Base-by-base conservation (phyloP, 2,797 vertebrate species). In the Novumbra hubbsi region DNA sequence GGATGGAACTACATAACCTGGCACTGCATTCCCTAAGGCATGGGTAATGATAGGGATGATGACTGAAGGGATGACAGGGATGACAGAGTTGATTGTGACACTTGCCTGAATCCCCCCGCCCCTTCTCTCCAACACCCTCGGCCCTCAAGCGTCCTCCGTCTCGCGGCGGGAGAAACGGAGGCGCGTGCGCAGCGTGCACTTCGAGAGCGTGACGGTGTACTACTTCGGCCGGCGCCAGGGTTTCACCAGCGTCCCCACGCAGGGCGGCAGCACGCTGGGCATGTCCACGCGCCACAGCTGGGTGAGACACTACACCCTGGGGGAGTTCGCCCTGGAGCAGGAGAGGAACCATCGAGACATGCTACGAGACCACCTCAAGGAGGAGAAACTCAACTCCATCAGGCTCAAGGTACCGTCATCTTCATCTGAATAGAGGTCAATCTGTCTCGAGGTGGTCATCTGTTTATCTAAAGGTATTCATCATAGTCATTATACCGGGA, bases 241-340 rank as follows among this genome's bases (percentile, higher is more conserved):
- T 78, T 98, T 98, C 93, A 98, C 95, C 66, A 98, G 94, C 0
- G 96, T 98, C 81, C 96, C 96, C 90, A 98, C 96, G 21, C 96
- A 98, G 82, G 96, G 96, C 0, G 96, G 96, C 68, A 97, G 96
- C 90, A 96, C 95, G 0, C 88, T 98, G 92, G 96, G 96, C 62
- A 98, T 98, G 96, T 95, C 95, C 0, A 96, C 94, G 0, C 95
- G 93, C 2, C 96, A 98, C 89, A 96, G 95, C 86, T 94, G 94
- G 0, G 92, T 97, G 71, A 94, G 90, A 78, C 95, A 93, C 17
- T 98, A 96, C 75, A 96, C 95, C 0, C 95, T 98, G 11, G 91
- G 96, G 34, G 96, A 98, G 87, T 98, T 98, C 2, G 96, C 96
- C 0, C 76, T 95, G 86, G 96, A 98, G 57, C 96, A 98, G 88